These are phyloP conservation scores for Coracias cyanogaster DNA, from an alignment of 2,797 vertebrate genomes.

Conservation along the genomic window DNA sequence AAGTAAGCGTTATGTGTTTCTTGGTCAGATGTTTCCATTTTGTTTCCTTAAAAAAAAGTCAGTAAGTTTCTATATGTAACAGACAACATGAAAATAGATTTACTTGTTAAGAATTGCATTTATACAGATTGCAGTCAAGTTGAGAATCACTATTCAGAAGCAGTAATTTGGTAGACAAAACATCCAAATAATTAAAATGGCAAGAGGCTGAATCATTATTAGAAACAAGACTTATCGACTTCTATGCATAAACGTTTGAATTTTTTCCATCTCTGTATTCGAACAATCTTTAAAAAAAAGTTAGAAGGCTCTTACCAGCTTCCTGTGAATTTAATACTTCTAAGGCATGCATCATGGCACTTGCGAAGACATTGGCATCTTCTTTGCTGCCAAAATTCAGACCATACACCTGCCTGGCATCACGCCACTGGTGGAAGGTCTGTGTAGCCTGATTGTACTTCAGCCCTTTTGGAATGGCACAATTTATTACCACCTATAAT, in stretches of 20 bases:
- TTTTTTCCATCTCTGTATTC: neutral
- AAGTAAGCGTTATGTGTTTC: neutral
- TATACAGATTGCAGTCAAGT: neutral
- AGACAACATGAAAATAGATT: neutral
- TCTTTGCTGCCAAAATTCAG: constrained; percentile 99
- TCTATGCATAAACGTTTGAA: neutral
- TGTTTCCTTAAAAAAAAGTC: neutral
- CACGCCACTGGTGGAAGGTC: constrained; percentile 99
- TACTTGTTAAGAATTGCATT: neutral
- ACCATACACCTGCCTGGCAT: constrained; percentile 96
- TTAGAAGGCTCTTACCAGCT: constrained; percentile 82
- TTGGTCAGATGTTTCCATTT: neutral
- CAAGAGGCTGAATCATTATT: neutral
- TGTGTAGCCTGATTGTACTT: constrained; percentile 99
- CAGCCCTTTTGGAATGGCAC: constrained; percentile 99
- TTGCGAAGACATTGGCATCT: constrained; percentile 98
- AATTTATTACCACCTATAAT: constrained; percentile 97
- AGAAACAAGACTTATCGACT: neutral
- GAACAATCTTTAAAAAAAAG: neutral
- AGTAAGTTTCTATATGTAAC: neutral
- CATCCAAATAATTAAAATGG: neutral
- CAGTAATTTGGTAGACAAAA: neutral
- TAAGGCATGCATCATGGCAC: constrained; percentile 99
- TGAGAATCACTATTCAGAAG: neutral
- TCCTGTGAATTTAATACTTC: constrained; percentile 99